A percentile compares a stretch with the other conserved stretches of the same genome.
Evolutionary conservation across 2,888 invertebrate species (phyloP).

Genomic region (Leptothorax acervorum): DNA sequence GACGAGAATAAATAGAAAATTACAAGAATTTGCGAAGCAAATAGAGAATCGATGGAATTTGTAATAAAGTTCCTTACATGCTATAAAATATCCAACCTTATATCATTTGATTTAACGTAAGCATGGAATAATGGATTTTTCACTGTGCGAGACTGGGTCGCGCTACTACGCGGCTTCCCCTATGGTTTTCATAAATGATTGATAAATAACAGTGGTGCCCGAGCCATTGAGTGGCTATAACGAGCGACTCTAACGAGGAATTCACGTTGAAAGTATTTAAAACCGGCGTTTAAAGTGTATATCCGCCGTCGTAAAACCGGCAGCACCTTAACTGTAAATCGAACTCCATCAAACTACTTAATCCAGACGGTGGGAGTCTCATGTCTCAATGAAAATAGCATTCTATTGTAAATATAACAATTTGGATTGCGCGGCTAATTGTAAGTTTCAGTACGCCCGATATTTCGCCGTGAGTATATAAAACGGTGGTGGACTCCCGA

Average conservation of each 20-base stretch:
- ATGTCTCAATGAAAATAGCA: background rate
- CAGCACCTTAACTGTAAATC: background rate
- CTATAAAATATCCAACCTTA: background rate
- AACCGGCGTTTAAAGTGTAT: background rate
- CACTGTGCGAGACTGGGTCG: background rate
- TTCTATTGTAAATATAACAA: too few relatives aligned
- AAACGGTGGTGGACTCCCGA: background rate
- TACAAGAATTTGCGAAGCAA: background rate
- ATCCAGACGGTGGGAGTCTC: background rate
- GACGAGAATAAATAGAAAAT: background rate
- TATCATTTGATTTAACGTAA: background rate
- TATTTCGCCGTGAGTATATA: background rate
- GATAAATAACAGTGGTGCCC: background rate
- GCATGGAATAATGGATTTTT: background rate
- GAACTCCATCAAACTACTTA: background rate
- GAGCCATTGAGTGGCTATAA: background rate
- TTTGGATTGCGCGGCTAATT: background rate
- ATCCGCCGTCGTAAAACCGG: conserved; percentile 9
- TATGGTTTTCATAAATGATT: background rate
- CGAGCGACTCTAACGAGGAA: conserved; percentile 1
- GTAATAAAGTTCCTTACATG: background rate
- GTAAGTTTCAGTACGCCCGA: background rate
- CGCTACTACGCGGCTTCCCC: background rate
- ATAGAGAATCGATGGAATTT: background rate
- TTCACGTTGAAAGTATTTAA: conserved; percentile 4